Evolutionary conservation across 2,888 invertebrate genomes (phyloP).

Genomic region (Agrochola litura): DNA sequence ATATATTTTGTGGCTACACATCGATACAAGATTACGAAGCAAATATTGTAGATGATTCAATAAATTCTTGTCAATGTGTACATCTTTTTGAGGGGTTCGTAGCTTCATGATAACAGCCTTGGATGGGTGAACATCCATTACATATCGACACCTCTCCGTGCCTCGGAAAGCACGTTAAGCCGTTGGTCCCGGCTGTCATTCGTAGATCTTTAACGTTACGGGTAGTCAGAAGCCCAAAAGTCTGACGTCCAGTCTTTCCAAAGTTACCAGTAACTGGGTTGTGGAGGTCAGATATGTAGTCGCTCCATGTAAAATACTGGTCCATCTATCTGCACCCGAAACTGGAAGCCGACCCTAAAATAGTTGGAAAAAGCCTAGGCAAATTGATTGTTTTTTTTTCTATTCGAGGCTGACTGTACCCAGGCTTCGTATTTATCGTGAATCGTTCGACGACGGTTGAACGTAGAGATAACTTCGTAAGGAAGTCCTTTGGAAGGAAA

Average conservation of each 20-base stretch:
- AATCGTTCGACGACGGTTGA: constrained; percentile 27
- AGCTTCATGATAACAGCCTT: too few relatives aligned
- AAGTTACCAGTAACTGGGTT: too few relatives aligned
- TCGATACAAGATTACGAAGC: too few relatives aligned
- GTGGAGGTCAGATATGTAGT: too few relatives aligned
- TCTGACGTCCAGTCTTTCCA: too few relatives aligned
- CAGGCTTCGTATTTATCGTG: constrained; percentile 43
- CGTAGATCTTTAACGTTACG: too few relatives aligned
- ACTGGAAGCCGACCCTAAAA: neutral
- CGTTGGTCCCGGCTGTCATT: neutral
- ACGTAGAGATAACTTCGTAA: constrained; percentile 42
- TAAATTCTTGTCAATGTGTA: too few relatives aligned
- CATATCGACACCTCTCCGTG: neutral
- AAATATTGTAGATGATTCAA: too few relatives aligned
- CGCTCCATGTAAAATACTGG: too few relatives aligned
- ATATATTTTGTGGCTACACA: neutral
- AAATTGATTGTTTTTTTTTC: neutral
- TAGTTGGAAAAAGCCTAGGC: neutral
- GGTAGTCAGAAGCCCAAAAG: too few relatives aligned
- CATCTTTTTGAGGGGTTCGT: neutral
- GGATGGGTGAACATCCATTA: neutral
- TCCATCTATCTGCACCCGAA: neutral
- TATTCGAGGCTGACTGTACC: constrained; percentile 1
- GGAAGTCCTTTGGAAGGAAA: constrained; percentile 49
- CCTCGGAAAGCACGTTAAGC: neutral